Percentiles rank a stretch among this genome's conserved stretches.
phyloP scores from a whole-genome alignment of 2,797 vertebrate species.

The Selene dorsalis region DNA sequence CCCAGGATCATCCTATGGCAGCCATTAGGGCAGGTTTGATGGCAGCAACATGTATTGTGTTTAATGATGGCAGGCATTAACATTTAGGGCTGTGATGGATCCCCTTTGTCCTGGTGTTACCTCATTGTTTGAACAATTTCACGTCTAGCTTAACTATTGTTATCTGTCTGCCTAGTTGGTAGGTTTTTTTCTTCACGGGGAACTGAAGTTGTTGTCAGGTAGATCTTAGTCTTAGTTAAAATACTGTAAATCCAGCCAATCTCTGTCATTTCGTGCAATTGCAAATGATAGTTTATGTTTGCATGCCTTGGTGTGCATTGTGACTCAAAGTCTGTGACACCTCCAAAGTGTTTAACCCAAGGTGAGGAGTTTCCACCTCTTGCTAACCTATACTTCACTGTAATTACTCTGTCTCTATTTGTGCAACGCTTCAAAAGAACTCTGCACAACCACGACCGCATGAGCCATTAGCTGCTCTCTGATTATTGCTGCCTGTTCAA shows the following conservation, averaged over 20 bases:
- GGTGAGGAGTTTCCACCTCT: conserved; percentile 76
- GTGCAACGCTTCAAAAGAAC: conserved; percentile 70
- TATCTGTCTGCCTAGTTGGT: background rate
- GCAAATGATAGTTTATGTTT: conserved; percentile 55
- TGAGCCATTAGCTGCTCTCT: conserved; percentile 53
- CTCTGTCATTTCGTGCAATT: conserved; percentile 54
- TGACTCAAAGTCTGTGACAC: conserved; percentile 62
- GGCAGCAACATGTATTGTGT: conserved; percentile 47
- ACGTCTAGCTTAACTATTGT: background rate
- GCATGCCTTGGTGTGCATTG: conserved; percentile 27
- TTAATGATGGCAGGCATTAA: conserved; percentile 47
- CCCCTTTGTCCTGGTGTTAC: conserved; percentile 33
- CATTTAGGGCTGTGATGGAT: conserved; percentile 36
- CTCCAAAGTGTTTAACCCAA: conserved; percentile 54
- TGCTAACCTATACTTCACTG: conserved; percentile 69
- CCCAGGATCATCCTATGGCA: conserved; percentile 16
- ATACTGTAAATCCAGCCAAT: conserved; percentile 36
- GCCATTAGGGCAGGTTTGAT: conserved; percentile 46
- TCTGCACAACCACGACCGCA: conserved; percentile 48
- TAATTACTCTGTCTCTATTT: conserved; percentile 76
- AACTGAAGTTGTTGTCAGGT: conserved; percentile 24
- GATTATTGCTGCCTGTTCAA: conserved; percentile 74
- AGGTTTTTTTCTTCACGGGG: background rate
- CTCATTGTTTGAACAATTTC: conserved; percentile 35
- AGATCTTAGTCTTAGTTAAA: conserved; percentile 29